Base-by-base conservation (phyloP, 2,888 invertebrate species). In the Philaethria dido region DNA sequence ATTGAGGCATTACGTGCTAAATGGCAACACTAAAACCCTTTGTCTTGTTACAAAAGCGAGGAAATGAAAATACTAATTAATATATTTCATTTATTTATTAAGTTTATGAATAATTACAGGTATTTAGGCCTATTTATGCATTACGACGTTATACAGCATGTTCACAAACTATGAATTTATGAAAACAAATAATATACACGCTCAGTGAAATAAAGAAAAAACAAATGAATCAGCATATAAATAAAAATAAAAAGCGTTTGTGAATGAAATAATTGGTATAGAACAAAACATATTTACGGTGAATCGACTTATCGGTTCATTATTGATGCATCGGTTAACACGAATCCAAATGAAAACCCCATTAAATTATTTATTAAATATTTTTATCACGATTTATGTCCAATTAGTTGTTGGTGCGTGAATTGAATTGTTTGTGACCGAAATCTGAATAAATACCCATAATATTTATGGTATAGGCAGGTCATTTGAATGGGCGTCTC, bases 401-500 rank as follows among this genome's bases (percentile, higher is more conserved):
- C 91, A 92, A 92, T 92, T 92, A 91, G 89, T 86, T 84, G 86
- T 77, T 83, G 82, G 82, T 88, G 89, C 88, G 89, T 90, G 90
- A 91, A 92, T 91, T 90, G 91, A 92, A 92, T 92, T 92, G 92
- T 92, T 91, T 86, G 92, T 86, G 84, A 83, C 83, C 83, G 83
- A 89, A 89, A 88, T 88, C 82, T 89, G 88, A 88, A 90, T 91
- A 91, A 91, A 91, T 85, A 91, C 88, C 52, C 88, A 91, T 84
- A 91, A 92, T 92, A 92, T 92, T 92, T 91, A 92, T 89, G 91
- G 87, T 89, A 88, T 89, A 88, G 89, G 87, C 87, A 86, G 81
- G 80, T 74, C 79, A 83, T 83, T 85, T 88, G 85, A 86, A 90
- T 86, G 84, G 88, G 81, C 84, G 82, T 84, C 82, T 76, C 80